phyloP scores from a whole-genome alignment of 2,113 vertebrate species.

The Orthonyx spaldingii region DNA sequence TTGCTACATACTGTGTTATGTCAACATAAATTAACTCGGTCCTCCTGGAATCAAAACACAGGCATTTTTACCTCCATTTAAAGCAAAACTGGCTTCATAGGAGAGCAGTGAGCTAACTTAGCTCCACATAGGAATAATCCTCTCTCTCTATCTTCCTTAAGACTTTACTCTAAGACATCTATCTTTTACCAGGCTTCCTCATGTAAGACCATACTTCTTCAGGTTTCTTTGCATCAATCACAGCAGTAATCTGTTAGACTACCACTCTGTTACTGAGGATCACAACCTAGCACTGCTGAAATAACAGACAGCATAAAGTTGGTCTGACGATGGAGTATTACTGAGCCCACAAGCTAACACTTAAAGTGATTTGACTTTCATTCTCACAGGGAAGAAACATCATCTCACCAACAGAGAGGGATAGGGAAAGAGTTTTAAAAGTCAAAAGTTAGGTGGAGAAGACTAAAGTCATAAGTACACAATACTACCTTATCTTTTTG shows the following conservation, averaged over 20 bases:
- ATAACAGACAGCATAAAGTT: background rate
- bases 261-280: background rate
- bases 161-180: background rate
- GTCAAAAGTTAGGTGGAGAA: background rate
- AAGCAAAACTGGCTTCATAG: background rate
- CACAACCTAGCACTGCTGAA: background rate
- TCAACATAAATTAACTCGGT: background rate
- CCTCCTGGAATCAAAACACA: background rate
- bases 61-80: background rate
- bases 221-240: background rate
- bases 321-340: background rate
- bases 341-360: background rate
- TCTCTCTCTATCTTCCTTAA: background rate
- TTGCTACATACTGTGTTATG: background rate
- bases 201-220: background rate
- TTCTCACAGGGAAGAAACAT: background rate
- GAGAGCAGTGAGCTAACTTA: background rate
- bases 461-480: background rate
- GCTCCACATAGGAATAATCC: background rate
- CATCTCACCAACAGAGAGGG: background rate
- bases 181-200: background rate
- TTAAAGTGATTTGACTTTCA: background rate
- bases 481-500: background rate
- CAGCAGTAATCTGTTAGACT: background rate
- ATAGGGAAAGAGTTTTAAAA: background rate